phyloP scores from a whole-genome alignment of 1,140 invertebrate genomes.

The Apis mellifera region Amel_HAv3.1 CM009945.2:5746501-5747000 shows the following conservation, averaged over 20 bases:
- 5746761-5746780: slow-evolving; percentile 76
- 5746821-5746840: background rate
- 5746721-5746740: slow-evolving; percentile 63
- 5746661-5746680: background rate
- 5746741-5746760: slow-evolving; percentile 77
- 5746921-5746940: background rate
- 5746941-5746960: no score
- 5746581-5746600: background rate
- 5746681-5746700: background rate
- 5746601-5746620: no score
- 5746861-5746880: no score
- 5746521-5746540: background rate
- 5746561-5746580: background rate
- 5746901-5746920: background rate
- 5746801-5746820: slow-evolving; percentile 7
- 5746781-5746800: slow-evolving; percentile 73
- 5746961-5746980: background rate
- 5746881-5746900: background rate
- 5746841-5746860: background rate
- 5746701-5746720: slow-evolving; percentile 16
- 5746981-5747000: background rate
- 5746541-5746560: background rate
- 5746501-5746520: slow-evolving; percentile 18
- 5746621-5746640: background rate
- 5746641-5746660: background rate